Base-by-base conservation (phyloP, 2,888 invertebrate species). In the Spicauda simplicius region DNA sequence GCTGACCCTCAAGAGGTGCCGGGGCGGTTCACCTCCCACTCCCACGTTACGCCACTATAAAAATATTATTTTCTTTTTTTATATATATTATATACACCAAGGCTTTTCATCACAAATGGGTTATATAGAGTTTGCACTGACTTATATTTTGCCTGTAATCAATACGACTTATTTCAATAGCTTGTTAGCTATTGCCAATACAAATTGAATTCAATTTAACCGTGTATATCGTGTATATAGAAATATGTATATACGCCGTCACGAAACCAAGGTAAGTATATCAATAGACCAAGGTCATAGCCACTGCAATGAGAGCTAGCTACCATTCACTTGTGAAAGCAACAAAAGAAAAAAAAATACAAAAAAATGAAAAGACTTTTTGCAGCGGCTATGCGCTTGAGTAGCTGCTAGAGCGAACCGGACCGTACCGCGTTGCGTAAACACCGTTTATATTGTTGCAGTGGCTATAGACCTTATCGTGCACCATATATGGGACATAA, bases 381-480 rank as follows among this genome's bases (percentile, higher is more conserved):
- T 91, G 91, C 91, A 90, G 91, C 94, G 92, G 94, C 94, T 94
- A 94, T 94, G 91, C 86, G 91, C 88, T 94, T 91, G 79, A 76
- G 83, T 86, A 86, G 91, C 90, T 87, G 90, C 91, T 78, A 79
- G 77, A 68, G 54, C 55, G 64, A 56, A 16, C 11, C 50, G 64
- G 64, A 71, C 74, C 73, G 69, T 76, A 65, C 20, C 45, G 58
- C 68, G 69, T 71, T 68, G 74, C 72, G 86, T 90, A 91, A 90
- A 87, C 80, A 77, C 76, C 73, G 84, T 93, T 86, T 87, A 87
- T 87, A 90, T 93, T 95, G 95, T 97, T 97, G 94, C 97, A 99
- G 99, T 99, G 95, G 99, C 99, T 94, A 99, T 99, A 94, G 98
- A 99, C 94, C 96, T 99, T 92, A 99, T 99, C 94, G 99, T 99